Evolutionary conservation across 2,797 vertebrate genomes (phyloP), one percentile per base, ranked within the genome.

Genomic region (Clangula hyemalis): DNA sequence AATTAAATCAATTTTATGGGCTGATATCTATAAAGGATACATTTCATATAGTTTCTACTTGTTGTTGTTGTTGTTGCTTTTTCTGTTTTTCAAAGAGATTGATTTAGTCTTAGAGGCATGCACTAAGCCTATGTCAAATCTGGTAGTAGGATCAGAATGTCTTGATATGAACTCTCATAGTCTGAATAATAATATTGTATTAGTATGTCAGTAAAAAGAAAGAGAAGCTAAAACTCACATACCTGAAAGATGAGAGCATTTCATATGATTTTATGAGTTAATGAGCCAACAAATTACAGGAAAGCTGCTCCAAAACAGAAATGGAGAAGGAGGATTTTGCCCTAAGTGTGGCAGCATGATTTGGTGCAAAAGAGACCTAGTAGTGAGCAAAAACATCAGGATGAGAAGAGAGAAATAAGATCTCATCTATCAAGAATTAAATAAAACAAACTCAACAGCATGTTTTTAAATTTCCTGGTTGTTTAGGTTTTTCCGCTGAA

Each of bases 71-170:
- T 56, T 2, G 45, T 1, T 16, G 80, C 85, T 73, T 58, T 43
- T 16, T 47, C 17, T 43, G 6, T 36, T 90, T 10, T 76, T n/a
- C 6, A 70, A 83, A 71, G 17, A 47, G 4, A 3, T 25, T 41
- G 36, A 3, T 53, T 76, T 51, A 69, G 5, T 5, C 68, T 85
- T 62, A 82, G 7, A 89, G 25, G n/a, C 8, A 43, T n/a, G 49
- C 19, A 27, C 1, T 64, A 83, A 72, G 4, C 6, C 36, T 34
- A 4, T 49, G n/a, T 7, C 78, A 85, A 90, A 86, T 41, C 56
- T 74, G 3, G 3, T 20, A 6, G 41, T 81, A 49, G 15, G 17
- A 66, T 36, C 28, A 11, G 14, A 1, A 0, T 18, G 5, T 41
- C 17, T 78, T 66, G 28, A 47, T 43, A 36, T 14, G 56, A 69